These are phyloP conservation scores for Poeciliopsis occidentalis DNA, from an alignment of 2,113 vertebrate genomes.

Conservation along the genomic window DNA sequence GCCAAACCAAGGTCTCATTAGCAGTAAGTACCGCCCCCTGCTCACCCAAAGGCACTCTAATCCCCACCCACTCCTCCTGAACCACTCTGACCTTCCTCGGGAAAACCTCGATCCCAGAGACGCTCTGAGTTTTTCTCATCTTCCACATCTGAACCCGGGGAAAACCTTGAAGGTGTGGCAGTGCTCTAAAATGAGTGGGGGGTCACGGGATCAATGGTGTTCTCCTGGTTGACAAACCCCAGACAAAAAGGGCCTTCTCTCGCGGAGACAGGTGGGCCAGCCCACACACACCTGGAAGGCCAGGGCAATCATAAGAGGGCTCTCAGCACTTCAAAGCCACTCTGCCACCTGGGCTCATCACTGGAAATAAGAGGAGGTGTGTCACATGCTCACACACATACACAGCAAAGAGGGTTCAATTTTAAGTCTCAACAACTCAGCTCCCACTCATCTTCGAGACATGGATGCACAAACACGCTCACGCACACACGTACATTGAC, in stretches of 20 bases:
- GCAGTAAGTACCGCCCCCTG: constrained; percentile 84
- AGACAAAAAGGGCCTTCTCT: constrained; percentile 87
- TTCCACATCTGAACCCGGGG: constrained; percentile 86
- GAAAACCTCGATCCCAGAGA: constrained; percentile 25
- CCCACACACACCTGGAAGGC: constrained; percentile 93
- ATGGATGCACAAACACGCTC: constrained; percentile 50
- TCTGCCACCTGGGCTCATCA: constrained; percentile 76
- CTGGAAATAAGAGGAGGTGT: constrained; percentile 40
- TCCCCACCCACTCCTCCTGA: constrained; percentile 82
- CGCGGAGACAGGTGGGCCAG: constrained; percentile 88
- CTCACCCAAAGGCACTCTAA: constrained; percentile 81
- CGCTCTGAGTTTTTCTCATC: constrained; percentile 85
- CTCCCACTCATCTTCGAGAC: constrained; percentile 67
- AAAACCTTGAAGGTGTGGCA: constrained; percentile 82
- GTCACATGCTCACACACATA: constrained; percentile 17
- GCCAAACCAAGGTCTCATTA: constrained; percentile 95
- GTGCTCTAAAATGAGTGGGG: constrained; percentile 60
- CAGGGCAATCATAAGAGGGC: constrained; percentile 70
- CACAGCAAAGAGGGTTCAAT: constrained; percentile 59
- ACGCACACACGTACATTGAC: constrained; percentile 44
- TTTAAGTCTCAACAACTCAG: constrained; percentile 60
- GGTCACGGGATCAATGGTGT: constrained; percentile 87
- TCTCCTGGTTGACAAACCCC: constrained; percentile 89
- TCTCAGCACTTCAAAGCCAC: constrained; percentile 74
- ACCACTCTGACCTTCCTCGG: neutral